Evolutionary conservation across 1,140 invertebrate genomes (phyloP).

Genomic region (Drosophila tristis): DNA sequence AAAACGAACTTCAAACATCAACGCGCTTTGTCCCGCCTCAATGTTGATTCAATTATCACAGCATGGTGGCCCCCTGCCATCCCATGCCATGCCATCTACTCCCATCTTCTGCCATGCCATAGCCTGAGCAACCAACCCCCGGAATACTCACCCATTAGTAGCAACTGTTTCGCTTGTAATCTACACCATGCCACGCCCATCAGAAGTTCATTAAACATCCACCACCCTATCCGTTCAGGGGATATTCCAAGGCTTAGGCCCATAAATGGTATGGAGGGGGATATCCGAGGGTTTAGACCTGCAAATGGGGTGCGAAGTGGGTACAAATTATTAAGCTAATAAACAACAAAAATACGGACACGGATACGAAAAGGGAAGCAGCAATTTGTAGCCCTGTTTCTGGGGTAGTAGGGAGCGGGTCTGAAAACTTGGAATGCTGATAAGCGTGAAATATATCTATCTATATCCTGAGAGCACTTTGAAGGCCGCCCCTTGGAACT

Average conservation of each 20-base stretch:
- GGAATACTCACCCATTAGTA: constrained; percentile 52
- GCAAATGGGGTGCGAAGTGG: constrained; percentile 62
- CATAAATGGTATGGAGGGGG: constrained; percentile 29
- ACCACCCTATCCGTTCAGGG: constrained; percentile 19
- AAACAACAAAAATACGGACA: constrained; percentile 63
- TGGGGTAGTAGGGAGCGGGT: neutral
- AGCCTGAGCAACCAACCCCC: constrained; percentile 3
- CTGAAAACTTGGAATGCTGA: constrained; percentile 42
- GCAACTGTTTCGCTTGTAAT: constrained; percentile 77
- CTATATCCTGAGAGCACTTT: constrained; percentile 57
- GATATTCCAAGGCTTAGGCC: constrained; percentile 11
- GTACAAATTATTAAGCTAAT: constrained; percentile 79
- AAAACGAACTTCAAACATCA: constrained; percentile 72
- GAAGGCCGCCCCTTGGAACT: constrained; percentile 53
- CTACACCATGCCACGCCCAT: constrained; percentile 72
- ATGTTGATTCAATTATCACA: constrained; percentile 79
- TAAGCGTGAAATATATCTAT: constrained; percentile 68
- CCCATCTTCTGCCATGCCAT: too few relatives aligned
- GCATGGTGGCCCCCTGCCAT: constrained; percentile 62
- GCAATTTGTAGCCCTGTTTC: constrained; percentile 52
- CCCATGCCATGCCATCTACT: neutral
- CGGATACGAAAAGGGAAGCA: constrained; percentile 39
- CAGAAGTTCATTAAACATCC: constrained; percentile 48
- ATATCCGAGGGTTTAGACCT: constrained; percentile 9
- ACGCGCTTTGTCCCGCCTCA: constrained; percentile 51